These are phyloP conservation scores for Muscina levida DNA, from an alignment of 2,888 invertebrate genomes.

Conservation along the genomic window DNA sequence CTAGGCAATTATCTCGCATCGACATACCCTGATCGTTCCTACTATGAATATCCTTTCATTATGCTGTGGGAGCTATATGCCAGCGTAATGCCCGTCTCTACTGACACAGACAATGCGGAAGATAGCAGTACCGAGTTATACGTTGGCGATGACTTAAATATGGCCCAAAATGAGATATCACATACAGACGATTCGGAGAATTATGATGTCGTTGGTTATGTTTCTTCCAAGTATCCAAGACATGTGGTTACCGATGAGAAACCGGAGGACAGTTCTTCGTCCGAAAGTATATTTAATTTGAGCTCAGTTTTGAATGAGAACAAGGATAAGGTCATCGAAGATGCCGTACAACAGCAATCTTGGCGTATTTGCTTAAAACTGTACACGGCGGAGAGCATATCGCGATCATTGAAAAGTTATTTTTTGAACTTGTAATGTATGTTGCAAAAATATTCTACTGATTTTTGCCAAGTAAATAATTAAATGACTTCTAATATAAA, in stretches of 20 bases:
- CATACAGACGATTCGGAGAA: conserved; percentile 59
- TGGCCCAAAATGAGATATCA: conserved; percentile 70
- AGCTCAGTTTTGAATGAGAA: background rate
- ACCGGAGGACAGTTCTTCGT: background rate
- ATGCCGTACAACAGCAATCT: conserved; percentile 46
- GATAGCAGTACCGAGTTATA: conserved; percentile 29
- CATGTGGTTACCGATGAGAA: conserved; percentile 12
- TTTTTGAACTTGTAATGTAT: conserved; percentile 67
- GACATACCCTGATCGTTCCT: conserved; percentile 64
- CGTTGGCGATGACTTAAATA: conserved; percentile 58
- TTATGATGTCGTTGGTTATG: conserved; percentile 41
- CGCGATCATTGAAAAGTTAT: conserved; percentile 68
- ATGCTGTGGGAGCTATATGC: conserved; percentile 66
- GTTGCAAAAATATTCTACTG: too few species aligned
- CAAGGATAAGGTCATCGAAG: conserved; percentile 45
- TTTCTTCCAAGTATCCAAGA: conserved; percentile 47
- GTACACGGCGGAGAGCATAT: conserved; percentile 69
- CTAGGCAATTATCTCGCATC: conserved; percentile 65
- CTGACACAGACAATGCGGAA: conserved; percentile 4
- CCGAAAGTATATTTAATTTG: conserved; percentile 46
- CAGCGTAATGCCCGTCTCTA: conserved; percentile 24
- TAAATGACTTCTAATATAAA: too few species aligned
- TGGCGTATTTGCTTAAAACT: conserved; percentile 69
- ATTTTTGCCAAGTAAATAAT: too few species aligned
- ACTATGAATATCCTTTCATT: conserved; percentile 69